Conservation (phyloP, 2,797 vertebrate genomes). For the Cyclopterus lumpus region DNA sequence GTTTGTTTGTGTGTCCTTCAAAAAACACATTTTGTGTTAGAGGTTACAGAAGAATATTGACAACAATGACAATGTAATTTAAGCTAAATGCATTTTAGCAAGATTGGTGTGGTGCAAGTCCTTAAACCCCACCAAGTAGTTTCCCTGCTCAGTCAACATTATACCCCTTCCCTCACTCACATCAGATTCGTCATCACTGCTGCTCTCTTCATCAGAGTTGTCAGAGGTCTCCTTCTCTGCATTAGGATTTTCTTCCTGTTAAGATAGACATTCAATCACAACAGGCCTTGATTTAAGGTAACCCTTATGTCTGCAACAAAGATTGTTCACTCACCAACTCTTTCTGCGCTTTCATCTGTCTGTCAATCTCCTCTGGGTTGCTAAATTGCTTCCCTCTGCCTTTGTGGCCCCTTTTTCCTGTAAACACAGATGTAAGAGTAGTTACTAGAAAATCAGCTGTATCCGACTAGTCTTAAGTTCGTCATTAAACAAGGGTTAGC, state of each 20-base stretch:
- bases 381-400: slow-evolving; percentile 87
- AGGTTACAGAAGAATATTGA: not conserved
- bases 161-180: slow-evolving; percentile 52
- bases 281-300: not conserved
- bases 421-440: slow-evolving; percentile 1
- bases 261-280: slow-evolving; percentile 30
- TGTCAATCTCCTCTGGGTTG: slow-evolving; percentile 87
- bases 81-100: not conserved
- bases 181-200: slow-evolving; percentile 83
- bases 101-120: not conserved
- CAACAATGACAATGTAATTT: not conserved
- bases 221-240: slow-evolving; percentile 72
- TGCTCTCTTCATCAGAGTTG: slow-evolving; percentile 85
- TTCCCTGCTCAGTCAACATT: not conserved
- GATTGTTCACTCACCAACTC: slow-evolving; percentile 74
- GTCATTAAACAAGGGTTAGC: not conserved
- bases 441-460: not conserved
- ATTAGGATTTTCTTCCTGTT: slow-evolving; percentile 79
- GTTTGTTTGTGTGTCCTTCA: not conserved
- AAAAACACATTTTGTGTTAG: not conserved
- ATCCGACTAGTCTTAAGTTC: not conserved
- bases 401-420: slow-evolving; percentile 86
- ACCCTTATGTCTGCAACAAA: not conserved
- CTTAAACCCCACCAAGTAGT: not conserved
- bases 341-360: slow-evolving; percentile 84